Evolutionary conservation across 2,113 vertebrate species (phyloP).

Genomic region (Pterocles gutturalis): DNA sequence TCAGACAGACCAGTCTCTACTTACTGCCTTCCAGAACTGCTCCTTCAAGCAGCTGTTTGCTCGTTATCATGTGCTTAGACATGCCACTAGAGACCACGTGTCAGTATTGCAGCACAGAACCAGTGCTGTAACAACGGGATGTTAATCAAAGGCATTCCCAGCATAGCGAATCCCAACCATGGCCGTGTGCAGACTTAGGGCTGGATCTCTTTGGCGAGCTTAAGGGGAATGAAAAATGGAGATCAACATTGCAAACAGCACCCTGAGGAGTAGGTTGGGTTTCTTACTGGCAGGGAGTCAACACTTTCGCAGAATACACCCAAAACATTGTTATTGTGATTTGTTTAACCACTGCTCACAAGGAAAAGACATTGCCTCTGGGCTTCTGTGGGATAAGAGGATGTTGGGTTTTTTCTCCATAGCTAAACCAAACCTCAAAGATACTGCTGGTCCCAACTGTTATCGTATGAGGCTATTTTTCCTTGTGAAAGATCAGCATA

Average conservation of each 20-base stretch:
- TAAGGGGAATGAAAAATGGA: slow-evolving; percentile 25
- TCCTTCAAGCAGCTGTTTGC: neutral
- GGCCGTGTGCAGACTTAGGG: neutral
- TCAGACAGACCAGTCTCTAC: neutral
- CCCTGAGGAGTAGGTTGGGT: slow-evolving; percentile 52
- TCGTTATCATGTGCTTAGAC: neutral
- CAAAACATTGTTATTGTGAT: slow-evolving; percentile 25
- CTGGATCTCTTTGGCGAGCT: neutral
- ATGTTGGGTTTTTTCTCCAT: neutral
- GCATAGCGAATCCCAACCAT: neutral
- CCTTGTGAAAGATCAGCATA: neutral
- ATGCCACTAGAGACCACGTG: neutral
- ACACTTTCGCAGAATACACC: slow-evolving; percentile 12
- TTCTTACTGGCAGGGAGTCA: slow-evolving; percentile 39
- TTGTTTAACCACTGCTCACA: slow-evolving; percentile 14
- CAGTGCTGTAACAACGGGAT: rapidly evolving
- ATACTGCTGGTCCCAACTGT: neutral
- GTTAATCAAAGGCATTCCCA: neutral
- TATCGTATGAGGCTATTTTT: neutral
- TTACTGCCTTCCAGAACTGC: neutral
- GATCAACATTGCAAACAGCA: slow-evolving; percentile 43
- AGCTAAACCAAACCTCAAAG: neutral
- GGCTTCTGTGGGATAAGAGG: neutral
- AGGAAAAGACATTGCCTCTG: neutral
- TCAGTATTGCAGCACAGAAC: neutral